Conservation (phyloP, 2,113 vertebrate genomes). For the Clupea harengus region DNA sequence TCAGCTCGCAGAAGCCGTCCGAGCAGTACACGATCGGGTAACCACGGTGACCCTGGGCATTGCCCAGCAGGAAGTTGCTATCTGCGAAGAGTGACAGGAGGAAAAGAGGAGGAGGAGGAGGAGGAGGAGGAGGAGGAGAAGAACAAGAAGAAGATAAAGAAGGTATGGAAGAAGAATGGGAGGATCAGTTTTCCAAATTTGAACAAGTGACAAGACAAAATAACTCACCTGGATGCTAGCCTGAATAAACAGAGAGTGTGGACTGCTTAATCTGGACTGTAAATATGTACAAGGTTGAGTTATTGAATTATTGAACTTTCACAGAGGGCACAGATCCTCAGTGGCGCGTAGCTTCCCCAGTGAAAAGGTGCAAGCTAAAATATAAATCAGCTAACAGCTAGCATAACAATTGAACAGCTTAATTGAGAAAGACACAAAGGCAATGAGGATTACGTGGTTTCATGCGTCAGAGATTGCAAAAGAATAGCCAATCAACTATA, state of each 20-base stretch:
- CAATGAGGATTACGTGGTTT: neutral
- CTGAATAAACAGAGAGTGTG: neutral
- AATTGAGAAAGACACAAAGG: neutral
- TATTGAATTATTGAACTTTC: neutral
- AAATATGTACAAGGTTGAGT: neutral
- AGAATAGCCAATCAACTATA: neutral
- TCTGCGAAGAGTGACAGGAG: conserved; percentile 68
- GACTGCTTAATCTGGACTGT: neutral
- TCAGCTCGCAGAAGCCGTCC: conserved; percentile 94
- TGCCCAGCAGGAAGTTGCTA: conserved; percentile 96
- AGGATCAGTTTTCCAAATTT: neutral
- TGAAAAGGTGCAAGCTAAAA: neutral
- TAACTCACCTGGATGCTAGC: neutral
- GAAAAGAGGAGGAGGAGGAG: neutral
- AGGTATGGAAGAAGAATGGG: neutral
- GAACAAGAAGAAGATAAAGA: neutral
- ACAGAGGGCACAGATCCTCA: neutral
- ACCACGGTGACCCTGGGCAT: conserved; percentile 86
- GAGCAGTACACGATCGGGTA: conserved; percentile 98
- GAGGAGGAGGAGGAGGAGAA: neutral
- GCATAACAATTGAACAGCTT: neutral
- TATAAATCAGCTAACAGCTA: neutral
- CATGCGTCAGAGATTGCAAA: neutral
- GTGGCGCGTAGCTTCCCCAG: neutral
- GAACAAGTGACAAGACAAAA: neutral